phyloP scores from a whole-genome alignment of 2,113 vertebrate species.

The Larimichthys crocea region DNA sequence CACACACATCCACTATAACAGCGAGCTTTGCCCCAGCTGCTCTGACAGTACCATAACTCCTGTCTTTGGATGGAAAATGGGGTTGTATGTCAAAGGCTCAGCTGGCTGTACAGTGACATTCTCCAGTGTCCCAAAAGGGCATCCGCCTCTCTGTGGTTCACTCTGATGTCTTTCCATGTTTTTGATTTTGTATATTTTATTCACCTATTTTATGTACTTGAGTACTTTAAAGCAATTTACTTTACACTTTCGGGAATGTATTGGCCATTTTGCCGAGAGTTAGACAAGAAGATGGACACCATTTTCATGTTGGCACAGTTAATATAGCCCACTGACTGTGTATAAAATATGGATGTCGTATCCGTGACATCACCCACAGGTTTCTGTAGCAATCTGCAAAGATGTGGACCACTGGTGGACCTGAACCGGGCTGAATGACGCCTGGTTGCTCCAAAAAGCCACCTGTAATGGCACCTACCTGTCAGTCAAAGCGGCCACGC shows the following conservation, averaged over 20 bases:
- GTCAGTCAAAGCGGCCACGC: too few relatives aligned
- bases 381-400: too few relatives aligned
- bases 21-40: constrained; percentile 63
- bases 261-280: neutral
- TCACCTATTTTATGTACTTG: neutral
- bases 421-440: too few relatives aligned
- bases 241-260: neutral
- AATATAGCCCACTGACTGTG: too few relatives aligned
- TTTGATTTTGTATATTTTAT: neutral
- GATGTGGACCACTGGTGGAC: too few relatives aligned
- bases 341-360: too few relatives aligned
- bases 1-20: constrained; percentile 21
- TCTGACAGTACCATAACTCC: constrained; percentile 60
- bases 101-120: constrained; percentile 54
- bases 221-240: neutral
- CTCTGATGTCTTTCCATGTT: neutral
- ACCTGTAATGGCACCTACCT: too few relatives aligned
- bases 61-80: constrained; percentile 52
- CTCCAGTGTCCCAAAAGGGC: constrained; percentile 49
- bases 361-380: too few relatives aligned
- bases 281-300: neutral
- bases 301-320: too few relatives aligned
- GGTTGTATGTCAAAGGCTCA: constrained; percentile 69
- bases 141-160: constrained; percentile 25
- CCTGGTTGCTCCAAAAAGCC: too few relatives aligned